phyloP scores from a whole-genome alignment of 2,888 invertebrate genomes.

The Odontocolon sp. region DNA sequence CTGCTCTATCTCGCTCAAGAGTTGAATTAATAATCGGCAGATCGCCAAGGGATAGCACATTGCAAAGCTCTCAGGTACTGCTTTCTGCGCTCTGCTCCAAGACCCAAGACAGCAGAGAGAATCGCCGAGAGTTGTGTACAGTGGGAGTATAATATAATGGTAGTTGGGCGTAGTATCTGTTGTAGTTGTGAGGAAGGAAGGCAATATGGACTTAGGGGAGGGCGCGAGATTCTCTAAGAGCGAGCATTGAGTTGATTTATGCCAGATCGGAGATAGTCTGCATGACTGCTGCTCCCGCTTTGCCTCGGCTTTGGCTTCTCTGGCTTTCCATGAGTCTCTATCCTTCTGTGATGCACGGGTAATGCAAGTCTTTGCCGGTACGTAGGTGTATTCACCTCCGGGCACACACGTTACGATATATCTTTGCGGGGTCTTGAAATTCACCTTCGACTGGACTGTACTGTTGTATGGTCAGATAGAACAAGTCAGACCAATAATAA shows the following conservation, averaged over 20 bases:
- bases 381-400: slow-evolving; percentile 43
- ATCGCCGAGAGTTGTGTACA: slow-evolving; percentile 6
- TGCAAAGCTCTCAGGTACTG: slow-evolving; percentile 37
- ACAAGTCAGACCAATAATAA: neutral
- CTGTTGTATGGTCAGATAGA: slow-evolving; percentile 5
- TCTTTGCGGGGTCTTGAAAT: neutral
- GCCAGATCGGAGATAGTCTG: slow-evolving; percentile 78
- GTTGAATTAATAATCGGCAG: slow-evolving; percentile 79
- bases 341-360: slow-evolving; percentile 15
- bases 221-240: slow-evolving; percentile 74
- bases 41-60: slow-evolving; percentile 74
- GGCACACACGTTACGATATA: slow-evolving; percentile 23
- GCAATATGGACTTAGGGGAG: slow-evolving; percentile 75
- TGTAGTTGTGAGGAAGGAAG: slow-evolving; percentile 63
- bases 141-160: slow-evolving; percentile 35
- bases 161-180: slow-evolving; percentile 37
- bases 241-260: slow-evolving; percentile 80
- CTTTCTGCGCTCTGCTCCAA: slow-evolving; percentile 32
- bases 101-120: slow-evolving; percentile 20
- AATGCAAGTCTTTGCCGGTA: too few relatives aligned
- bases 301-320: slow-evolving; percentile 63
- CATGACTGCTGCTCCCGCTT: slow-evolving; percentile 69
- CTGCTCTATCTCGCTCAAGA: slow-evolving; percentile 57
- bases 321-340: slow-evolving; percentile 59
- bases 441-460: slow-evolving; percentile 6